Conservation (phyloP, 2,113 vertebrate genomes). For the Seriola aureovittata region DNA sequence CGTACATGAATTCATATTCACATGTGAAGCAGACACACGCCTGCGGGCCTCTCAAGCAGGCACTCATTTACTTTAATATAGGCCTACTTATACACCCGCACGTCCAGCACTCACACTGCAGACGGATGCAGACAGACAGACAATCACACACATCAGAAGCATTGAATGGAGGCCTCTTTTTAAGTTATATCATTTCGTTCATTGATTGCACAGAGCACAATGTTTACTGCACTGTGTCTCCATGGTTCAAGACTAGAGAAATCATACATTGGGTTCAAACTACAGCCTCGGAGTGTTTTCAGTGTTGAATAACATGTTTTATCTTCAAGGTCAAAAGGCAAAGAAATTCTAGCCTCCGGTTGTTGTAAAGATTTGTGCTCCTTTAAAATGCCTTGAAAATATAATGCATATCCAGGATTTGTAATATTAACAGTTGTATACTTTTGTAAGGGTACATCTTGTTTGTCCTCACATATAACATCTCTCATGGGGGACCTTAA, state of each 20-base stretch:
- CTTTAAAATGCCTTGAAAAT: not conserved
- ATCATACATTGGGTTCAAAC: not conserved
- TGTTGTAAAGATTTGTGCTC: slow-evolving; percentile 3
- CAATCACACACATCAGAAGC: not conserved
- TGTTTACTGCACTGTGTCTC: slow-evolving; percentile 27
- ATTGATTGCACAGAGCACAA: slow-evolving; percentile 31
- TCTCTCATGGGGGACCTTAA: not conserved
- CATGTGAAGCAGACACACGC: slow-evolving; percentile 24
- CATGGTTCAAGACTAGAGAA: slow-evolving; percentile 23
- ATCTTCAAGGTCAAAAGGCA: slow-evolving; percentile 14
- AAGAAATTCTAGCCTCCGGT: not conserved
- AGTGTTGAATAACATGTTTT: slow-evolving; percentile 15
- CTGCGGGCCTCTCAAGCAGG: not conserved
- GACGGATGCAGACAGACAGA: slow-evolving; percentile 23
- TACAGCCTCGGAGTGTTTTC: not conserved
- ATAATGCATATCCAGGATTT: not conserved
- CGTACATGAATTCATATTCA: slow-evolving; percentile 20
- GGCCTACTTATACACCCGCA: slow-evolving; percentile 30
- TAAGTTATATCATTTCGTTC: slow-evolving; percentile 4
- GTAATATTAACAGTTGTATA: not conserved
- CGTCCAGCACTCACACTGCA: not conserved
- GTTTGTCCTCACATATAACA: not conserved
- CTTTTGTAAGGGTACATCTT: not conserved
- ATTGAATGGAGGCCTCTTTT: slow-evolving; percentile 22
- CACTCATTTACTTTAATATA: slow-evolving; percentile 39